phyloP scores from a whole-genome alignment of 2,888 invertebrate genomes.

The Tryphoninae sp. region DNA sequence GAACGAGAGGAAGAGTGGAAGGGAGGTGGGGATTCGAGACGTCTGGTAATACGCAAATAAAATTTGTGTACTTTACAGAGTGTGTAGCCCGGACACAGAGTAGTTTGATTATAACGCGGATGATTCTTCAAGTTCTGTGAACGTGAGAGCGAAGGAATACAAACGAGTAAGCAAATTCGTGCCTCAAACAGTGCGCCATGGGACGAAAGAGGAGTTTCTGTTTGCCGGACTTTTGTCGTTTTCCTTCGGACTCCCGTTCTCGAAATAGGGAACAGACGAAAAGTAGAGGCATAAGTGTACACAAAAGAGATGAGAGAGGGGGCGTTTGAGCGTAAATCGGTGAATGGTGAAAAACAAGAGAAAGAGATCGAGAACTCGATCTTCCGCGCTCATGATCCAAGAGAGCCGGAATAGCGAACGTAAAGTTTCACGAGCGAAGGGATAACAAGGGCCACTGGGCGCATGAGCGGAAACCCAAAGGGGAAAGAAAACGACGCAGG shows the following conservation, averaged over 20 bases:
- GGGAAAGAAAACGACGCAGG: neutral
- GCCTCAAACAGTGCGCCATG: too few species aligned
- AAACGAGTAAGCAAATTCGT: too few species aligned
- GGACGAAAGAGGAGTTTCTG: too few species aligned
- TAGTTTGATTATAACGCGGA: too few species aligned
- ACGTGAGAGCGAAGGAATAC: too few species aligned
- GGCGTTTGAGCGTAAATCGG: neutral
- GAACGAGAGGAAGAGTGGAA: neutral
- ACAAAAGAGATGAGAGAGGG: neutral
- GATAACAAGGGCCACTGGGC: conserved; percentile 32
- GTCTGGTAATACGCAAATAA: neutral
- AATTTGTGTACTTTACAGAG: neutral
- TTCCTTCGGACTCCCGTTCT: conserved; percentile 5
- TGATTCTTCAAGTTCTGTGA: too few species aligned
- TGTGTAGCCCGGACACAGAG: too few species aligned
- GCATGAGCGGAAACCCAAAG: conserved; percentile 10
- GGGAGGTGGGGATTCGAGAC: too few species aligned
- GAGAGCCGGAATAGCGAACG: conserved; percentile 2
- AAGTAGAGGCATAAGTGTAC: neutral
- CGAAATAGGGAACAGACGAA: neutral
- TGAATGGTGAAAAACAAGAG: neutral
- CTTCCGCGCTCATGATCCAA: neutral
- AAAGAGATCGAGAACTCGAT: neutral
- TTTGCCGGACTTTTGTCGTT: neutral
- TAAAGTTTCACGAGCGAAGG: conserved; percentile 44